A percentile compares a stretch with the other conserved stretches of the same genome.
phyloP scores from a whole-genome alignment of 2,888 invertebrate genomes.

The Metalampra italica region DNA sequence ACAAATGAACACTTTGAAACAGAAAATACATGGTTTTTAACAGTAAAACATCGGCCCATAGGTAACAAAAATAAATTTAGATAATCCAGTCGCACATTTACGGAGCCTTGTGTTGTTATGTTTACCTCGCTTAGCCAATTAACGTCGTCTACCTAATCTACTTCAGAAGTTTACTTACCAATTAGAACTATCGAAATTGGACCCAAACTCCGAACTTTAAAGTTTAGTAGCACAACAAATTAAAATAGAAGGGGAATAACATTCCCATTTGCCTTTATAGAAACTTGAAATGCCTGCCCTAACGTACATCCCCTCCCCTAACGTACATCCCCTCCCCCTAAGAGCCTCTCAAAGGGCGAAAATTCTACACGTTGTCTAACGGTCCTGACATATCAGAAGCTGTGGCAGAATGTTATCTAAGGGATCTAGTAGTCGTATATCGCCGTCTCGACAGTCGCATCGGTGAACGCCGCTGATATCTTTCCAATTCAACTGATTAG shows the following conservation, averaged over 20 bases:
- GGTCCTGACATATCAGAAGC: slow-evolving; percentile 44
- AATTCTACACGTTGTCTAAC: slow-evolving; percentile 44
- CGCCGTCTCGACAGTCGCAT: no score
- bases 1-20: no score
- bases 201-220: not conserved
- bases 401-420: no score
- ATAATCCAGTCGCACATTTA: not conserved
- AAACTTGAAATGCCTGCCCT: slow-evolving; percentile 9
- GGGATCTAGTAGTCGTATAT: no score
- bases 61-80: not conserved
- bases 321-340: slow-evolving; percentile 27
- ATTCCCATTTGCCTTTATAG: slow-evolving; percentile 3
- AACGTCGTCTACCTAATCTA: not conserved
- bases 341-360: slow-evolving; percentile 46
- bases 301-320: not conserved
- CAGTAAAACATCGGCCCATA: not conserved
- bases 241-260: slow-evolving; percentile 3
- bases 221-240: not conserved
- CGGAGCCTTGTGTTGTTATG: not conserved
- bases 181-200: not conserved
- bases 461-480: no score
- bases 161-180: not conserved
- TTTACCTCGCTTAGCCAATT: no score
- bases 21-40: no score
- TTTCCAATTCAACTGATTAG: no score